A percentile compares a stretch with the other conserved stretches of the same genome.
Conservation (phyloP, 2,888 invertebrate genomes). For the Cremastinae sp. region DNA sequence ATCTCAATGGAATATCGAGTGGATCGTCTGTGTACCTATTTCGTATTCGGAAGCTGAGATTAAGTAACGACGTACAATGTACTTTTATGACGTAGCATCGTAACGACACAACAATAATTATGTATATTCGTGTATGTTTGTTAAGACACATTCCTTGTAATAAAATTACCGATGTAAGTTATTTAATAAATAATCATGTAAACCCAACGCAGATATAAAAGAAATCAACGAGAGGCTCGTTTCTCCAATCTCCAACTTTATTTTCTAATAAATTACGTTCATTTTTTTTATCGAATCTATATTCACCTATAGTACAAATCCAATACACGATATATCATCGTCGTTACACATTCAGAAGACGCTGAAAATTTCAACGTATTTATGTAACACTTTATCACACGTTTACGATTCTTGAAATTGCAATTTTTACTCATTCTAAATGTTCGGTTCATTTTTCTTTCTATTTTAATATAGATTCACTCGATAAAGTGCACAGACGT, state of each 20-base stretch:
- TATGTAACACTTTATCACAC: no score
- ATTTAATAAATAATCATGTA: constrained; percentile 71
- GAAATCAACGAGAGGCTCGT: constrained; percentile 31
- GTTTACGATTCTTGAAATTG: no score
- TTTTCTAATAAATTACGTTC: constrained; percentile 77
- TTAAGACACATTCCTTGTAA: constrained; percentile 73
- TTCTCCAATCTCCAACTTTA: constrained; percentile 70
- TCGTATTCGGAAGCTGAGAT: constrained; percentile 5
- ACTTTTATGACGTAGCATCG: constrained; percentile 59
- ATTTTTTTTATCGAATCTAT: constrained; percentile 67
- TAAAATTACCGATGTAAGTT: constrained; percentile 69
- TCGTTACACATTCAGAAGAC: constrained; percentile 28
- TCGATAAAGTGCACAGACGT: not conserved
- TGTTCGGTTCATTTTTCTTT: not conserved
- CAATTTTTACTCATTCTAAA: not conserved
- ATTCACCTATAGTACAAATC: constrained; percentile 75
- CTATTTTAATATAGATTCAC: no score
- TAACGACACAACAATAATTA: constrained; percentile 70
- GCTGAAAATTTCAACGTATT: constrained; percentile 19
- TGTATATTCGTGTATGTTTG: constrained; percentile 69
- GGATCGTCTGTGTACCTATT: constrained; percentile 40
- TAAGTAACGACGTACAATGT: constrained; percentile 35
- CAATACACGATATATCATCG: constrained; percentile 65
- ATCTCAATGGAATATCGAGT: constrained; percentile 37
- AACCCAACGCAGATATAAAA: constrained; percentile 48